Conservation (phyloP, 2,888 invertebrate genomes). For the Meliscaeva auricollis region DNA sequence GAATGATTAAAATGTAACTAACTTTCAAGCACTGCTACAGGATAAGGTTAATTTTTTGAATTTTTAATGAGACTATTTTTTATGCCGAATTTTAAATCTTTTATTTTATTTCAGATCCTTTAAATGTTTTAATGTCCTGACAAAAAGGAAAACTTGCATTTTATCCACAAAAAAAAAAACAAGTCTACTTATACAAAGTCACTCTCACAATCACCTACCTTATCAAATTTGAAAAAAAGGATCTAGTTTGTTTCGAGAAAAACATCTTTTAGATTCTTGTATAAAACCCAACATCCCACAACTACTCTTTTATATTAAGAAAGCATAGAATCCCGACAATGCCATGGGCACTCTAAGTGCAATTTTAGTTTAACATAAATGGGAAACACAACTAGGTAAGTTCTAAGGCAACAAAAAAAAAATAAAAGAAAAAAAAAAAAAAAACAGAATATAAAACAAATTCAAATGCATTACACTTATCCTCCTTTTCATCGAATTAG, state of each 20-base stretch:
- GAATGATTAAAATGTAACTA: too few relatives aligned
- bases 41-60: too few relatives aligned
- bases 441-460: conserved; percentile 47
- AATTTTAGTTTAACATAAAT: conserved; percentile 53
- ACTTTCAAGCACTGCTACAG: too few relatives aligned
- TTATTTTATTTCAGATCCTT: too few relatives aligned
- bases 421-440: conserved; percentile 6
- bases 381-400: not conserved
- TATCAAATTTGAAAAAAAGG: too few relatives aligned
- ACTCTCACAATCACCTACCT: too few relatives aligned
- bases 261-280: not conserved
- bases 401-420: not conserved
- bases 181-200: too few relatives aligned
- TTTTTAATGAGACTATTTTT: too few relatives aligned
- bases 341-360: conserved; percentile 54
- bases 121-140: too few relatives aligned
- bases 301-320: not conserved
- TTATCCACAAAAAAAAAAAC: too few relatives aligned
- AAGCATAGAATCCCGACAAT: not conserved
- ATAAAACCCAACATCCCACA: not conserved
- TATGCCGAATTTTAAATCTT: too few relatives aligned
- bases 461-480: conserved; percentile 70
- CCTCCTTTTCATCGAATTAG: conserved; percentile 67
- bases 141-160: too few relatives aligned
- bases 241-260: not conserved